Evolutionary conservation across 2,113 vertebrate species (phyloP).

Genomic region (Sylvilagus bachmani): DNA sequence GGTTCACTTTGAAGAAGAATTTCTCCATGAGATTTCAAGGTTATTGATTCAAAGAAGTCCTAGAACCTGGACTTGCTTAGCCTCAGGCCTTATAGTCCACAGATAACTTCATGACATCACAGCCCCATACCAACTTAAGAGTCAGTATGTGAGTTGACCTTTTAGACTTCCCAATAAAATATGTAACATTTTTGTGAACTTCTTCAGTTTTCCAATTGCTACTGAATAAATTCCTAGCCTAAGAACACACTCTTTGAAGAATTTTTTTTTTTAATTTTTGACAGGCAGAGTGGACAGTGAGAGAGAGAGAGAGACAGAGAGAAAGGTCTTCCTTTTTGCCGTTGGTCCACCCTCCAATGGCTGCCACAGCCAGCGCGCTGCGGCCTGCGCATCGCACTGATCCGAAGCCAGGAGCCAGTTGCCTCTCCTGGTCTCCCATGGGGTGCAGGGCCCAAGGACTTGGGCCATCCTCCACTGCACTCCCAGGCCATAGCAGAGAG

Average conservation of each 20-base stretch:
- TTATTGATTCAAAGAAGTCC: not conserved
- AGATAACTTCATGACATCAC: not conserved
- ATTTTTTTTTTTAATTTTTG: too few species aligned
- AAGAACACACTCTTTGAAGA: constrained; percentile 39
- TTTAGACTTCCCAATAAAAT: not conserved
- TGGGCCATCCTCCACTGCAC: too few species aligned
- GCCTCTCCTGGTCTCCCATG: too few species aligned
- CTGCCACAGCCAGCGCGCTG: too few species aligned
- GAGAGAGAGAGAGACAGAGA: too few species aligned
- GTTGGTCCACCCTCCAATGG: too few species aligned
- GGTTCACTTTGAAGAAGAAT: not conserved
- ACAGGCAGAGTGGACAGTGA: too few species aligned
- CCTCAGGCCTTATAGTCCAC: not conserved
- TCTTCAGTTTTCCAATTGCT: not conserved
- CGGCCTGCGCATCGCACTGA: too few species aligned
- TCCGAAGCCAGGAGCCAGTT: too few species aligned
- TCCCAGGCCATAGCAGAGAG: too few species aligned
- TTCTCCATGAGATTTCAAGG: not conserved
- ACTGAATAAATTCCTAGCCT: not conserved
- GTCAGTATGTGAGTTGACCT: not conserved
- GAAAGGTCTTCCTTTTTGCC: too few species aligned
- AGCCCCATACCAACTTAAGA: not conserved
- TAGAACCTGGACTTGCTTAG: not conserved
- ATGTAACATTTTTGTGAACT: not conserved
- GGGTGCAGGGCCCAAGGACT: too few species aligned